Evolutionary conservation across 2,888 invertebrate genomes (phyloP).

Genomic region (Branchipolynoe longqiensis): DNA sequence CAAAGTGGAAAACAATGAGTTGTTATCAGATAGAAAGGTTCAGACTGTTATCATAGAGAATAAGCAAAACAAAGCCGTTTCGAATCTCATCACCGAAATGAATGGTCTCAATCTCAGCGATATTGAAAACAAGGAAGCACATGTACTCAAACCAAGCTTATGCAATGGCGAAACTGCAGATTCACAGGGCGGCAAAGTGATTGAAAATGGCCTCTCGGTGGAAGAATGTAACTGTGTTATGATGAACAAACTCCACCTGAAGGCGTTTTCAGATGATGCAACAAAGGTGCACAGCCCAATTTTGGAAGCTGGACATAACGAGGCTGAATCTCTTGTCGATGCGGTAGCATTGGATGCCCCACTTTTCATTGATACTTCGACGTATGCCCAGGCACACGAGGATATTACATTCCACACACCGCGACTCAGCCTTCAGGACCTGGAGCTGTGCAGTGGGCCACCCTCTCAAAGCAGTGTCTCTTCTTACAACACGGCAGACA

Average conservation of each 20-base stretch:
- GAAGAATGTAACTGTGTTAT: not conserved
- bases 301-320: not conserved
- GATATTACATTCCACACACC: slow-evolving; percentile 24
- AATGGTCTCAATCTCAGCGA: not conserved
- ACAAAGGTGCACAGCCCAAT: not conserved
- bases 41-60: no score
- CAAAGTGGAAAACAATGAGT: no score
- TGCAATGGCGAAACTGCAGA: not conserved
- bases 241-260: not conserved
- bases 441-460: slow-evolving; percentile 17
- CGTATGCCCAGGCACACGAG: not conserved
- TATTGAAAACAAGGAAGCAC: not conserved
- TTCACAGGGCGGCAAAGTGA: not conserved
- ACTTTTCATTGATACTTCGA: slow-evolving; percentile 15
- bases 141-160: not conserved
- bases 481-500: slow-evolving; percentile 53
- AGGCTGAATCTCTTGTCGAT: not conserved
- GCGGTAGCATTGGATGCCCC: not conserved
- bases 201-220: not conserved
- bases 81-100: not conserved
- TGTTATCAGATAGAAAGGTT: no score
- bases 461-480: slow-evolving; percentile 23
- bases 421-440: slow-evolving; percentile 5
- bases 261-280: not conserved
- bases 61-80: not conserved